Base-by-base conservation (phyloP, 1,140 invertebrate species). In the Trichomalopsis sarcophagae region DNA sequence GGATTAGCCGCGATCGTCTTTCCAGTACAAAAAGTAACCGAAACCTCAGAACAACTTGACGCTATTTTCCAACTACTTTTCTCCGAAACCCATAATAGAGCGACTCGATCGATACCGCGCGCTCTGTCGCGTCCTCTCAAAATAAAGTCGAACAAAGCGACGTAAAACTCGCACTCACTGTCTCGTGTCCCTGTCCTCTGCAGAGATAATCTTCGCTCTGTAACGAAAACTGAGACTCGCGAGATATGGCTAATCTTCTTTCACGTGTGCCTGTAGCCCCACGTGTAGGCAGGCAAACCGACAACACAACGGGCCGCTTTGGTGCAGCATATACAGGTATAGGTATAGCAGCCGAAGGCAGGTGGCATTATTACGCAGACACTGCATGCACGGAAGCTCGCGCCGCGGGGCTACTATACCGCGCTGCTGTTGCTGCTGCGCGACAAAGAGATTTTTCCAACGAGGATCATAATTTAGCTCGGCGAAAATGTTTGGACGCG, bases 171-270 rank as follows among this genome's bases (percentile, higher is more conserved):
- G 17, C 36, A 4, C 21, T n/a, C 27, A 23, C 30, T 74, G 10
- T 74, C 30, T 73, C 27, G 33, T 1, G 55, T 62, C 47, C 13
- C 3, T 14, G 13, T 50, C 47, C 47, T 14, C 47, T 50, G 47
- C 47, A 50, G 13, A 50, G 13, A 69, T 69, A 69, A 23, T 69
- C 30, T 44, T 9, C 27, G 71, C 30, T 40, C 13, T 17, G 7
- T 27, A 36, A 21, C 77, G 50, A 79, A 79, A 66, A 79, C 27
- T 21, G 77, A 79, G 30, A 36, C 50, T 66, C 62, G 79, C 66
- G 36, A 71, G 62, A 81, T 69, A 81, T 66, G 66, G 79, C 66
- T 81, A 81, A 81, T 68, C 79, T 71, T 33, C 79, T 81, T 71
- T 69, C 66, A 27, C 36, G 21, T 27, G 77, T 27, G 77, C n/a